A percentile compares a stretch with the other conserved stretches of the same genome.
These are phyloP conservation scores for Chiroxiphia lanceolata DNA, from an alignment of 2,797 vertebrate species.

Conservation along the genomic window DNA sequence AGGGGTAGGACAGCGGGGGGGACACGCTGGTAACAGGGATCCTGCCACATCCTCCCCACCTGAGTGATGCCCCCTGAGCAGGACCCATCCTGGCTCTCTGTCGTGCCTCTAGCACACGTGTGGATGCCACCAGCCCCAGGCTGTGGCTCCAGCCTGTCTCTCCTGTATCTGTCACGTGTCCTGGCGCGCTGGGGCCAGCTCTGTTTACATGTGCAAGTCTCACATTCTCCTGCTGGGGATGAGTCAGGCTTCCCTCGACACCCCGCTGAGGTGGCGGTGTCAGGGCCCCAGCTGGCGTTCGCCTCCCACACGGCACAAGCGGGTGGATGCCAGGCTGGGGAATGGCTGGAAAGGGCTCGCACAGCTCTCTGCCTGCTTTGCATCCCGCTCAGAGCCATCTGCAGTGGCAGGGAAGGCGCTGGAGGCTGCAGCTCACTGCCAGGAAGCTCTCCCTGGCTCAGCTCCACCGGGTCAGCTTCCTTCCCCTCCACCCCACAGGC, in stretches of 20 bases:
- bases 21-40: fast-evolving
- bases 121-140: neutral
- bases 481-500: slow-evolving; percentile 22
- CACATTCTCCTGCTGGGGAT: neutral
- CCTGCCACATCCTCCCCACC: neutral
- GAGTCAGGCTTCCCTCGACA: slow-evolving; percentile 9
- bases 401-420: neutral
- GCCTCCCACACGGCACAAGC: neutral
- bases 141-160: neutral
- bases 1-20: neutral
- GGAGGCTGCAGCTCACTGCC: neutral
- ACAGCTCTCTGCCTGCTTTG: neutral
- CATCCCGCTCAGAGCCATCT: neutral
- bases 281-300: neutral
- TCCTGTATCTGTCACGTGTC: neutral
- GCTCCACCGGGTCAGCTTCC: neutral
- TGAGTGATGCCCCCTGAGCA: neutral
- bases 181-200: neutral
- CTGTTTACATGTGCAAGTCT: neutral
- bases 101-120: neutral
- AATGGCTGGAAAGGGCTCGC: neutral
- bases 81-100: fast-evolving
- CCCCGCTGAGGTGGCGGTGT: neutral
- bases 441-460: slow-evolving; percentile 18
- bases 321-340: neutral